Evolutionary conservation across 1,140 invertebrate species (phyloP).

Genomic region (Hypsibius dujardini): DNA sequence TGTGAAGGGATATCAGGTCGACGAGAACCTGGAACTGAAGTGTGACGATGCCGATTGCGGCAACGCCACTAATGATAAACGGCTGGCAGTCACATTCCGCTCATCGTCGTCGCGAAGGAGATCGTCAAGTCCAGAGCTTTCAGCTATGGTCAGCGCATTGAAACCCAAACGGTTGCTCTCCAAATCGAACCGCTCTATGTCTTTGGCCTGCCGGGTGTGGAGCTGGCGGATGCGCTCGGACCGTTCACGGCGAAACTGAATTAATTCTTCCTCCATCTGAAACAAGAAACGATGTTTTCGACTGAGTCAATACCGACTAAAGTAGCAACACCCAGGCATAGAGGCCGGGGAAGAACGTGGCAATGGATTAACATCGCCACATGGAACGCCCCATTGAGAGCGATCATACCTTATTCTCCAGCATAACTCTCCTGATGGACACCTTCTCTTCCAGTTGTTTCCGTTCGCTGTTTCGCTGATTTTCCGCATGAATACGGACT

Average conservation of each 20-base stretch:
- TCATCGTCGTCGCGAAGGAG: slow-evolving; percentile 10
- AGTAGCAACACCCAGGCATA: background rate
- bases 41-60: slow-evolving; percentile 9
- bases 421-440: slow-evolving; percentile 59
- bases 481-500: slow-evolving; percentile 89
- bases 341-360: slow-evolving; percentile 2
- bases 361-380: too few species aligned
- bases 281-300: slow-evolving; percentile 15
- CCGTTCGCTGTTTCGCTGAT: slow-evolving; percentile 75
- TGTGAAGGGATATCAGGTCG: background rate
- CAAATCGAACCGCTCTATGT: slow-evolving; percentile 79
- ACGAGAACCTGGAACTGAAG: background rate
- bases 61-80: background rate
- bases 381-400: background rate
- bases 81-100: background rate
- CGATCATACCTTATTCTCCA: slow-evolving; percentile 66
- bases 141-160: slow-evolving; percentile 29
- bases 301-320: background rate
- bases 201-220: slow-evolving; percentile 67
- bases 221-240: slow-evolving; percentile 66
- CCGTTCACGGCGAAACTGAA: slow-evolving; percentile 71
- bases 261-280: slow-evolving; percentile 74
- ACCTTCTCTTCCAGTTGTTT: slow-evolving; percentile 82
- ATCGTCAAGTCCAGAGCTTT: background rate
- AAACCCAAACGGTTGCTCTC: slow-evolving; percentile 78